These are phyloP conservation scores for Psix sp. DNA, from an alignment of 1,140 invertebrate species.

Conservation along the genomic window DNA sequence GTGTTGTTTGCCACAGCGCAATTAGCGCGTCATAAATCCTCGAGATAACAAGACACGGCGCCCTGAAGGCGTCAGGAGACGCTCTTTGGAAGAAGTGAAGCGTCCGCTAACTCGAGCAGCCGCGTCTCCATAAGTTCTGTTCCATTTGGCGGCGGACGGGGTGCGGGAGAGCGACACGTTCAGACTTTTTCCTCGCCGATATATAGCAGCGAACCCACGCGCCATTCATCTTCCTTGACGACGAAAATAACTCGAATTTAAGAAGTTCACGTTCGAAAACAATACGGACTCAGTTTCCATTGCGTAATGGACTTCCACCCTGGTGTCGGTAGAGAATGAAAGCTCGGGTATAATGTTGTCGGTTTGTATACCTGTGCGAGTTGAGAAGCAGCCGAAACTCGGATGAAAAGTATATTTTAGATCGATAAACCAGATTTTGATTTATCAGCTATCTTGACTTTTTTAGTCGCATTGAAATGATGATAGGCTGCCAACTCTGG, in stretches of 20 bases:
- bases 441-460: too few species aligned
- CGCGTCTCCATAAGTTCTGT: conserved; percentile 65
- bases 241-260: conserved; percentile 74
- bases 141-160: conserved; percentile 58
- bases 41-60: conserved; percentile 76
- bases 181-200: conserved; percentile 51
- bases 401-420: conserved; percentile 51
- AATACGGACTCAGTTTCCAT: conserved; percentile 65
- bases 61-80: conserved; percentile 73
- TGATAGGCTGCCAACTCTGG: conserved; percentile 13
- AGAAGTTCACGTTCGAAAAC: conserved; percentile 69
- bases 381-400: neutral
- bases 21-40: conserved; percentile 76
- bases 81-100: conserved; percentile 57
- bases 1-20: conserved; percentile 72
- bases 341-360: conserved; percentile 41
- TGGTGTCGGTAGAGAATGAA: conserved; percentile 29
- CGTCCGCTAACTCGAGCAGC: conserved; percentile 62
- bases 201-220: conserved; percentile 68
- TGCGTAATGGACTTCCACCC: conserved; percentile 61
- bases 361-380: conserved; percentile 29
- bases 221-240: conserved; percentile 69
- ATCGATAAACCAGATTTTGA: conserved; percentile 52
- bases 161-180: conserved; percentile 19
- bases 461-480: too few species aligned